A percentile compares a stretch with the other conserved stretches of the same genome.
These are phyloP conservation scores for Trichopoda pennipes DNA, from an alignment of 2,888 invertebrate genomes.

Conservation along the genomic window DNA sequence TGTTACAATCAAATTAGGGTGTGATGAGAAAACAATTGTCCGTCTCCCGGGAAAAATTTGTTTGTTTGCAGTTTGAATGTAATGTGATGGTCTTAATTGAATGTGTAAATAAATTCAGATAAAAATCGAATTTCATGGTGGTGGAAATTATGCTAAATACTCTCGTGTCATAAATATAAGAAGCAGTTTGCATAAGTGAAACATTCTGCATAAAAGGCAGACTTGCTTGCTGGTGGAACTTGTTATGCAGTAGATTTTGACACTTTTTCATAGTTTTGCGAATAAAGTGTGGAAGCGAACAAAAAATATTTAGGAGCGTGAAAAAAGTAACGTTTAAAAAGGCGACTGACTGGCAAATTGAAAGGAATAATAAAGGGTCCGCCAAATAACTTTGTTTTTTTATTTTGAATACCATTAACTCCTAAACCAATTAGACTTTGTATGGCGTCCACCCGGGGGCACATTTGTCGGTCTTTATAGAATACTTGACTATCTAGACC, in stretches of 20 bases:
- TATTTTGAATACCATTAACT: too few relatives aligned
- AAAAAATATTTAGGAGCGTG: not conserved
- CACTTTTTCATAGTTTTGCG: conserved; percentile 47
- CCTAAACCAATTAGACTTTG: too few relatives aligned
- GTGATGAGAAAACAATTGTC: conserved; percentile 81
- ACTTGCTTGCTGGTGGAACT: conserved; percentile 16
- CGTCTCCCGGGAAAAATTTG: conserved; percentile 78
- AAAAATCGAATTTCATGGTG: conserved; percentile 53
- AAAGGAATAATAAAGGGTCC: too few relatives aligned
- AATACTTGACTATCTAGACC: too few relatives aligned
- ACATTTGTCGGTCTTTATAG: too few relatives aligned
- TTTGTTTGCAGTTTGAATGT: conserved; percentile 72
- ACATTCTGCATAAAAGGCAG: conserved; percentile 34
- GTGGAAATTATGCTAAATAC: conserved; percentile 67
- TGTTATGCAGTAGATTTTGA: conserved; percentile 13
- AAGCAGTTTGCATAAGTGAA: conserved; percentile 18
- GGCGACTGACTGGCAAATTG: too few relatives aligned
- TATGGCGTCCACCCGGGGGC: too few relatives aligned
- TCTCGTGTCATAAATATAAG: conserved; percentile 21
- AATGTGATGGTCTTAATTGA: conserved; percentile 77
- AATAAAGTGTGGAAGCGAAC: not conserved
- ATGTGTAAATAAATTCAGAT: conserved; percentile 79
- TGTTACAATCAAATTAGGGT: conserved; percentile 81
- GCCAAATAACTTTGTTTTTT: too few relatives aligned
- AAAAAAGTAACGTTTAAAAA: too few relatives aligned